These are phyloP conservation scores for Nasua narica DNA, from an alignment of 2,797 vertebrate genomes.

Conservation along the genomic window DNA sequence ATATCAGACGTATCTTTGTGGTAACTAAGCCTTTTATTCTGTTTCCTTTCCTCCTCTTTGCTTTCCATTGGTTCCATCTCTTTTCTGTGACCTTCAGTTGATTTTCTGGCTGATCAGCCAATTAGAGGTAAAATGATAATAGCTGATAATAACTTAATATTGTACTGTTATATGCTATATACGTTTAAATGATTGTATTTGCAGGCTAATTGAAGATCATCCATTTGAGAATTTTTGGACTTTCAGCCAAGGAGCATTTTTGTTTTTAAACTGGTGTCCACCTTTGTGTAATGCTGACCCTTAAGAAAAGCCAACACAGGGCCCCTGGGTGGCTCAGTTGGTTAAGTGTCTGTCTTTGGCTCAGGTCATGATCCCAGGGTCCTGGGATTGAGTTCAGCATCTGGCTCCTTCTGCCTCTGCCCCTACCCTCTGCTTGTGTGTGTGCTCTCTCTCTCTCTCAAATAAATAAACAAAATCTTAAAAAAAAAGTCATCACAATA, in stretches of 20 bases:
- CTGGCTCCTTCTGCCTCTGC: neutral
- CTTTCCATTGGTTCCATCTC: neutral
- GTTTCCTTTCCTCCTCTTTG: neutral
- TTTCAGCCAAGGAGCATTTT: neutral
- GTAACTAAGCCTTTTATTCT: neutral
- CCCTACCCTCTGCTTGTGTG: too few relatives aligned
- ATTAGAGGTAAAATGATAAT: slow-evolving; percentile 12
- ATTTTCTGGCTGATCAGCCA: neutral
- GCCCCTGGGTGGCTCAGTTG: neutral
- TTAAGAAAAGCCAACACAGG: neutral
- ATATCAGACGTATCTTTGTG: neutral
- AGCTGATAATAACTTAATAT: neutral
- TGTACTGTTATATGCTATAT: neutral
- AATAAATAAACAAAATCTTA: too few relatives aligned
- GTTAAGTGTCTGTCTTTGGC: neutral
- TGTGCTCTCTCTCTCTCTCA: too few relatives aligned
- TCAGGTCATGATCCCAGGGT: neutral
- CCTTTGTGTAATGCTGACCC: neutral
- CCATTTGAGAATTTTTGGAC: neutral
- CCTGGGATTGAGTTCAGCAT: neutral
- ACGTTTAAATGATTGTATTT: neutral
- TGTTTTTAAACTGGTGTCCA: neutral
- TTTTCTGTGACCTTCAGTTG: neutral
- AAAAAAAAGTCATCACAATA: neutral
- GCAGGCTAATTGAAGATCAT: neutral